Base-by-base conservation (phyloP, 1,140 invertebrate species). In the Drosophila virilis region DNA sequence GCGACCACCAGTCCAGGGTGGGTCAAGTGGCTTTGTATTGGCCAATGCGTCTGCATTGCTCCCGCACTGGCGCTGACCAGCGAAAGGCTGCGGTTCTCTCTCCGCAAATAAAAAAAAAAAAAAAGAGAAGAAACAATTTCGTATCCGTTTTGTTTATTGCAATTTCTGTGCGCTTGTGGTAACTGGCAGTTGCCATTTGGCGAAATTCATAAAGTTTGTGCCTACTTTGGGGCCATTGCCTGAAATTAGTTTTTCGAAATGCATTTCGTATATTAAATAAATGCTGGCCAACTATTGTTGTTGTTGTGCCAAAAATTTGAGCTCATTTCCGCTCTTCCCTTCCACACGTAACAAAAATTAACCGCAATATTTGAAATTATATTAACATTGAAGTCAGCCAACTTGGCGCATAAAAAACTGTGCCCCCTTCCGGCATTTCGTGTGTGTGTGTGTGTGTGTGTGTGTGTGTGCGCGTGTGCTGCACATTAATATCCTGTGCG, bases 401-500 rank as follows among this genome's bases (percentile, higher is more conserved):
- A 66, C 59, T 78, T 74, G 65, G 72, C 50, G 54, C 40, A 64
- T 66, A 73, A 73, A 77, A 85, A 88, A 80, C 67, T 81, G 58
- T 59, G 65, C 57, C 46, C 59, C 40, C 46, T 74, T 64, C 64
- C 38, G 28, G 22, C 22, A 28, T 28, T 28, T 28, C 32, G 37
- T 55, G 38, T 62, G 12, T 22, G 40, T 57, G 42, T 12, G 8
- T 45, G 37, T 32, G 28, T 37, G 37, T 55, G 46, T 66, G 12
- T 22, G 35, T 57, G 42, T 12, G 12, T 45, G 42, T 32, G 28
- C 51, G 69, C 37, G 71, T 67, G 62, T 72, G 68, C 66, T 86
- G 77, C 80, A 89, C 85, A 89, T 90, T 89, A 89, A 89, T 89
- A 89, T 90, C 85, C 85, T 89, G 81, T 89, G 85, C 85, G 86